Base-by-base conservation (phyloP, 2,888 invertebrate species). In the Trileptium ribeirensis region DNA sequence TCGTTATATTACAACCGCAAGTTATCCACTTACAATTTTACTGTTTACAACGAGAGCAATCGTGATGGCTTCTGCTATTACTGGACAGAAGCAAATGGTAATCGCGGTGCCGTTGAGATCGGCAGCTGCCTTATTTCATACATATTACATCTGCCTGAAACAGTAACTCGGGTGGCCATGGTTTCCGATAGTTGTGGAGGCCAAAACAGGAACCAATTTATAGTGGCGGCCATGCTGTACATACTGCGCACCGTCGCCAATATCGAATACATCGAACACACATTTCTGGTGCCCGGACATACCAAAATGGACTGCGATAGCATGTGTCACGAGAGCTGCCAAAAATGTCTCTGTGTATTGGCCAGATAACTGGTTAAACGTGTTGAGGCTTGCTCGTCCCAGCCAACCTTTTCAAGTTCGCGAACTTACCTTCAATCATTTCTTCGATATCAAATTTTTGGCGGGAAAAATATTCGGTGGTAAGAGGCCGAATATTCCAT, bases 241-340 rank as follows among this genome's bases (percentile, higher is more conserved):
- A n/a, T n/a, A n/a, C n/a, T n/a, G n/a, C n/a, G n/a, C n/a, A n/a
- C n/a, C n/a, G n/a, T n/a, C n/a, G n/a, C n/a, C n/a, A n/a, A n/a
- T n/a, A n/a, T n/a, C n/a, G n/a, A n/a, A n/a, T n/a, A n/a, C n/a
- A n/a, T n/a, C n/a, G n/a, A n/a, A n/a, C n/a, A n/a, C n/a, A n/a
- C n/a, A n/a, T 79, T 79, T 67, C 33, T 79, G 67, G 79, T 67
- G 31, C 67, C 74, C 15, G 79, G 79, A 29, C 79, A 79, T 67
- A 79, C 79, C 19, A 29, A 33, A 36, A 79, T 79, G 79, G 74
- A 79, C 34, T 15, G 19, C 24, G 79, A 79, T 67, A 29, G 67
- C 8, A 79, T 79, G 79, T 36, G 36, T 70, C n/a, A 64, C 19
- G n/a, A 64, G n/a, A 19, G 64, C 64, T 19, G n/a, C 19, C 19